Evolutionary conservation across 2,113 vertebrate species (phyloP).

Genomic region (Tetrao urogallus): DNA sequence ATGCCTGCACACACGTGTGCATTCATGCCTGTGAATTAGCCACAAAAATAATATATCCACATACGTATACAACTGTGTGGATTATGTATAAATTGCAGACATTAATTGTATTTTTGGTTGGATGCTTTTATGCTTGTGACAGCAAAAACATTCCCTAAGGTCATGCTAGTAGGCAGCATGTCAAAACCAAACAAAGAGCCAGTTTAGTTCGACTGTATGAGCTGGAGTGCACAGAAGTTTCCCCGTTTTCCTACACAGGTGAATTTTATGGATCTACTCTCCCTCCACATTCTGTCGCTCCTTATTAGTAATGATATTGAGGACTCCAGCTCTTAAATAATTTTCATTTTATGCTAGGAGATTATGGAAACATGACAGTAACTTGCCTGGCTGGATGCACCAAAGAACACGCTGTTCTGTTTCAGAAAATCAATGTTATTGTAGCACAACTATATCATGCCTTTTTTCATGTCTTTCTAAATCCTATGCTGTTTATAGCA

Average conservation of each 20-base stretch:
- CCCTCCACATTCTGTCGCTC: neutral
- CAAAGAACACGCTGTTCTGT: neutral
- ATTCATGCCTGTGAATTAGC: slow-evolving; percentile 20
- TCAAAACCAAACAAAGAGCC: slow-evolving; percentile 63
- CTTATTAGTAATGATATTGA: neutral
- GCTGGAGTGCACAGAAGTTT: neutral
- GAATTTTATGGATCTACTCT: slow-evolving; percentile 49
- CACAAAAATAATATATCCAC: neutral
- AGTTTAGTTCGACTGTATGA: slow-evolving; percentile 29
- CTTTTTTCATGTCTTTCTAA: neutral
- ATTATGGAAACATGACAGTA: slow-evolving; percentile 48
- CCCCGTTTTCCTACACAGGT: slow-evolving; percentile 37
- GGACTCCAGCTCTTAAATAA: neutral
- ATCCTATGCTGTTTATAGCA: neutral
- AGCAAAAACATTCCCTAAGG: slow-evolving; percentile 66
- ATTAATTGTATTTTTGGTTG: slow-evolving; percentile 46
- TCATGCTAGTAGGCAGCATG: slow-evolving; percentile 27
- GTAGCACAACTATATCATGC: neutral
- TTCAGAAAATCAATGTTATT: neutral
- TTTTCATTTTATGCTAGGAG: slow-evolving; percentile 31
- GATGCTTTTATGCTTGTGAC: slow-evolving; percentile 43
- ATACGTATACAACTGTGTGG: neutral
- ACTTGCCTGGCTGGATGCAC: neutral
- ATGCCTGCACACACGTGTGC: neutral
- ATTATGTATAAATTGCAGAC: slow-evolving; percentile 17